phyloP scores from a whole-genome alignment of 2,113 vertebrate species.

The Xyrauchen texanus region DNA sequence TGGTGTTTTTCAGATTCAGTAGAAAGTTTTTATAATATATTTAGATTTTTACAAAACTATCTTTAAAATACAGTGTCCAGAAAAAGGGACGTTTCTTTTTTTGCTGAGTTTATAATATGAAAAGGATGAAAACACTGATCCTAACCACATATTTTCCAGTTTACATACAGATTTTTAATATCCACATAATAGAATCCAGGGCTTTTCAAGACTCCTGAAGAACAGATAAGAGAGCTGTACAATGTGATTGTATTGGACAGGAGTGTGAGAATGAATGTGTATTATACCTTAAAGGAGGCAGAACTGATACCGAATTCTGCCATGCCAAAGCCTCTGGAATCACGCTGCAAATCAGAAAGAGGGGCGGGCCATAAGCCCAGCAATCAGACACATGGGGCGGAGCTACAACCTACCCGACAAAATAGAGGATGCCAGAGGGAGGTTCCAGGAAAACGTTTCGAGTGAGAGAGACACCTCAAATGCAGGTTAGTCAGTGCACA shows the following conservation, averaged over 20 bases:
- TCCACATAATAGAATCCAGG: background rate
- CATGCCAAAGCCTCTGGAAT: constrained; percentile 79
- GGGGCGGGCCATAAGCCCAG: constrained; percentile 51
- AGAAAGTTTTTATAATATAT: too few relatives aligned
- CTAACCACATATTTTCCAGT: background rate
- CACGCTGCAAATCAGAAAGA: constrained; percentile 78
- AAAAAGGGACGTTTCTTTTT: too few relatives aligned
- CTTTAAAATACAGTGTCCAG: too few relatives aligned
- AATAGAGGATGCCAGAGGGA: constrained; percentile 31
- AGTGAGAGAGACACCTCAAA: constrained; percentile 47
- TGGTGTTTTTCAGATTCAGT: too few relatives aligned
- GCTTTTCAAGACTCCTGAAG: constrained; percentile 27
- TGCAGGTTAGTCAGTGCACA: constrained; percentile 40
- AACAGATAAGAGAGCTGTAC: constrained; percentile 25
- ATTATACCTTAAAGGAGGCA: constrained; percentile 83
- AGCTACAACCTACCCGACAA: constrained; percentile 39
- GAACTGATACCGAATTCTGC: constrained; percentile 85
- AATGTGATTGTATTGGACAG: constrained; percentile 2
- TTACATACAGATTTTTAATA: background rate
- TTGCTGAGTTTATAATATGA: too few relatives aligned
- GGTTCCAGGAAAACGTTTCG: constrained; percentile 36
- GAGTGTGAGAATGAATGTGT: constrained; percentile 42
- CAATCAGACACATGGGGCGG: constrained; percentile 46
- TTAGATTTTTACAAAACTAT: too few relatives aligned
- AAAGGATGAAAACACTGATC: too few relatives aligned